Evolutionary conservation across 1,140 invertebrate genomes (phyloP), one percentile per base, ranked within the genome.

Genomic region (Drosophila carrolli): DNA sequence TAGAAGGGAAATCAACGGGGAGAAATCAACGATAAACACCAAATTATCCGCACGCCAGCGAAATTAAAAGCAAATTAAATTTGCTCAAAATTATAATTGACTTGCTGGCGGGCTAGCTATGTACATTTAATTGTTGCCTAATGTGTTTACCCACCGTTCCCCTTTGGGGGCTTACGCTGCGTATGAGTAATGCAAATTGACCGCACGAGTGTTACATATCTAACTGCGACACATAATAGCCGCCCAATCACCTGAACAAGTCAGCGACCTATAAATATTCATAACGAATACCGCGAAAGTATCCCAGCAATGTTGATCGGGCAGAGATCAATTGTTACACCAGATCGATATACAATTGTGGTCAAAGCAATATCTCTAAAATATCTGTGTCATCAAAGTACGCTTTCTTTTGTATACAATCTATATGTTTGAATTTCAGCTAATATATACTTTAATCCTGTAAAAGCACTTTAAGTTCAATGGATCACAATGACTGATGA

Each of bases 121-220:
- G 74, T 37, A 82, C 82, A 75, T 82, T 86, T 86, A 86, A 86
- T 86, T 86, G 63, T 63, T 66, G 35, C 70, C 68, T 78, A 79
- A 79, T 76, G 71, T 56, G 44, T 43, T 38, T n/a, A 9, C 43
- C 46, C 38, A 32, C 48, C 38, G 32, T 44, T 47, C 37, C 38
- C 43, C 9, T 11, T 10, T 14, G 38, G 59, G 58, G 70, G 44
- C 27, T 55, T 44, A 75, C 61, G 38, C 16, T 77, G 60, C 70
- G 79, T 73, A 86, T 86, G 75, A 66, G 83, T 77, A 75, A 83
- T 55, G 60, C 41, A 51, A 77, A 59, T 62, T 67, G 50, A 71
- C 65, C 60, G 55, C 23, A 48, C 37, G 47, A 81, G 50, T 78
- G 75, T 81, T 65, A 61, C 63, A 74, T 66, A 67, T 73, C 38